Evolutionary conservation across 1,140 invertebrate genomes (phyloP).

Genomic region (Orius insidiosus): DNA sequence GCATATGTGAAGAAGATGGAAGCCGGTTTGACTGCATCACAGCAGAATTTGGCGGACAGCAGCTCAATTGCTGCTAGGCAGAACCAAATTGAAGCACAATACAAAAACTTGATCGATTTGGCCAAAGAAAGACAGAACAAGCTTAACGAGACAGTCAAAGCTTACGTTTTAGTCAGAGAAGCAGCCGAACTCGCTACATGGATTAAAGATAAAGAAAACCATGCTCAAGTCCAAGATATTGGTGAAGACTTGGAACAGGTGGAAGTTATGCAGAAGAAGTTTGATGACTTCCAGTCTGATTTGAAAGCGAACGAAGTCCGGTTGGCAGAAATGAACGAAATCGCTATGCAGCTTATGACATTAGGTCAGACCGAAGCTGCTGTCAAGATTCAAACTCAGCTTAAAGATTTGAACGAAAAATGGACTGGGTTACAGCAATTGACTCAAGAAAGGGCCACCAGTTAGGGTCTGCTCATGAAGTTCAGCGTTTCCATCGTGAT

Average conservation of each 20-base stretch:
- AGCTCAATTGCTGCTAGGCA: conserved; percentile 91
- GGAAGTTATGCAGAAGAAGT: conserved; percentile 98
- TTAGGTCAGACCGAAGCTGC: conserved; percentile 97
- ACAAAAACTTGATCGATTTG: conserved; percentile 73
- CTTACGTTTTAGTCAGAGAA: conserved; percentile 92
- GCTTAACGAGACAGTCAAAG: conserved; percentile 92
- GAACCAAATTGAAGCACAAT: conserved; percentile 82
- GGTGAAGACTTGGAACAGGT: conserved; percentile 95
- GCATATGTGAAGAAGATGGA: conserved; percentile 96
- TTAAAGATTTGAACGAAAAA: conserved; percentile 87
- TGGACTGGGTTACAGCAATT: conserved; percentile 82
- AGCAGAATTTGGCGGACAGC: conserved; percentile 84
- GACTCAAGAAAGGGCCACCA: conserved; percentile 84
- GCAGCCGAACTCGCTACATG: conserved; percentile 94
- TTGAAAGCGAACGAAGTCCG: conserved; percentile 94
- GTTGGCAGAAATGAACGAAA: conserved; percentile 92
- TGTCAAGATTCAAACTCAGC: conserved; percentile 94
- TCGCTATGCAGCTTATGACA: conserved; percentile 86
- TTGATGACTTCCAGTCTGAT: conserved; percentile 97
- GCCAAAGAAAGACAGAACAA: conserved; percentile 88
- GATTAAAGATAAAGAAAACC: conserved; percentile 93
- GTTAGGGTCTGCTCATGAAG: conserved; percentile 93
- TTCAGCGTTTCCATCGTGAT: conserved; percentile 96
- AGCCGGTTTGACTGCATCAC: conserved; percentile 78
- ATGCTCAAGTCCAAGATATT: conserved; percentile 85